Base-by-base conservation (phyloP, 2,888 invertebrate genomes). In the Willowsia nigromaculata region DNA sequence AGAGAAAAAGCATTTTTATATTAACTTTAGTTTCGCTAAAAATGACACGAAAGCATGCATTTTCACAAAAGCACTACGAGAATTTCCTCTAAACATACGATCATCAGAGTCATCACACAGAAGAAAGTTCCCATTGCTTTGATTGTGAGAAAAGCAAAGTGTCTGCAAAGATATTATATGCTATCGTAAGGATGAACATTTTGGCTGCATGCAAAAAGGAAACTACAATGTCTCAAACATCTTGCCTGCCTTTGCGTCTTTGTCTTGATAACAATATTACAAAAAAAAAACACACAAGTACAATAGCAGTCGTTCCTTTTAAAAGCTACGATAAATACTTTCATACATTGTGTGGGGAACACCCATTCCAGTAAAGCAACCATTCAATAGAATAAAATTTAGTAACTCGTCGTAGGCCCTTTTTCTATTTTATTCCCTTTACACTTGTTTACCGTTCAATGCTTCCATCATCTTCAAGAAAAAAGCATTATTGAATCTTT, bases 401-500 rank as follows among this genome's bases (percentile, higher is more conserved):
- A 22, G 6, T 22, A 25, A 18, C n/a, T 50, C 18, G 53, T 22
- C 0, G 53, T 4, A 53, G 18, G 53, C 18, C 3, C 18, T 59
- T 59, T 25, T 59, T 59, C 27, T 59, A 11, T n/a, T 2, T 11
- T 9, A 30, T 62, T 15, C 30, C 62, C 25, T 62, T 81, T 62
- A 33, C 22, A 81, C 43, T 82, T 47, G 11, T 43, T 65, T 47
- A 82, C 25, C 27, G 81, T 65, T 82, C 62, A 62, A 22, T 47
- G 59, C 27, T 25, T 62, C 25, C 30, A 30, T 62, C 62, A 62
- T 62, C 25, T 4, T 62, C 30, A 15, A 30, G 4, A 30, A 6
- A 30, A 62, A 62, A 13, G n/a, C 62, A 62, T 62, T 62, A 62
- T 82, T 82, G 81, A 62, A 82, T 82, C 81, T 82, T 25, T 30